These are phyloP conservation scores for Microctonus hyperodae DNA, from an alignment of 2,888 invertebrate genomes.

Conservation along the genomic window DNA sequence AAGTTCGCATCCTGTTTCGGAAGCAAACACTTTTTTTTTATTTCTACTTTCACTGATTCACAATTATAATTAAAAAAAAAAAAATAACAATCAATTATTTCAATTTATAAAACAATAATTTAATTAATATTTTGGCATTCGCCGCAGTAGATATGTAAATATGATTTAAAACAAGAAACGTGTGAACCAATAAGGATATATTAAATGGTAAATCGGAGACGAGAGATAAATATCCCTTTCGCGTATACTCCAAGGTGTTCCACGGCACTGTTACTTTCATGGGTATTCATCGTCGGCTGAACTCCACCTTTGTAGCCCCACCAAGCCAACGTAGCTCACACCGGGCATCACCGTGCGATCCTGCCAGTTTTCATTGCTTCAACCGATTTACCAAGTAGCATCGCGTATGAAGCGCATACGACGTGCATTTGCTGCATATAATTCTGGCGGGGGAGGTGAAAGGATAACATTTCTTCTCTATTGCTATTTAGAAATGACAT, in stretches of 20 bases:
- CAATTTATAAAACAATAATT: conserved; percentile 5
- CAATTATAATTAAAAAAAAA: neutral
- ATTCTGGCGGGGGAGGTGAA: conserved; percentile 48
- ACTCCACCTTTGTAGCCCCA: conserved; percentile 47
- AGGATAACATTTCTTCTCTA: conserved; percentile 55
- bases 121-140: neutral
- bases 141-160: neutral
- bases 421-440: conserved; percentile 1
- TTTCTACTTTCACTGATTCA: neutral
- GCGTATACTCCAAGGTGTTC: conserved; percentile 41
- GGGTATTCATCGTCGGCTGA: conserved; percentile 49
- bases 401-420: neutral
- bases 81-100: neutral
- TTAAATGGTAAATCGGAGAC: conserved; percentile 20
- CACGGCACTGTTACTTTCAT: conserved; percentile 62
- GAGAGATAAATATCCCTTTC: conserved; percentile 31
- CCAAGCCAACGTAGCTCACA: conserved; percentile 38
- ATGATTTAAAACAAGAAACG: too few relatives aligned
- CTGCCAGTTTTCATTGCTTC: conserved; percentile 31
- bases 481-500: conserved; percentile 28
- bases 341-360: conserved; percentile 27
- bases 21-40: conserved; percentile 20
- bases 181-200: conserved; percentile 11
- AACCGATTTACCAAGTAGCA: conserved; percentile 23
- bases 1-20: conserved; percentile 35